These are phyloP conservation scores for Galleria mellonella DNA, from an alignment of 1,140 invertebrate genomes.

Conservation along the genomic window DNA sequence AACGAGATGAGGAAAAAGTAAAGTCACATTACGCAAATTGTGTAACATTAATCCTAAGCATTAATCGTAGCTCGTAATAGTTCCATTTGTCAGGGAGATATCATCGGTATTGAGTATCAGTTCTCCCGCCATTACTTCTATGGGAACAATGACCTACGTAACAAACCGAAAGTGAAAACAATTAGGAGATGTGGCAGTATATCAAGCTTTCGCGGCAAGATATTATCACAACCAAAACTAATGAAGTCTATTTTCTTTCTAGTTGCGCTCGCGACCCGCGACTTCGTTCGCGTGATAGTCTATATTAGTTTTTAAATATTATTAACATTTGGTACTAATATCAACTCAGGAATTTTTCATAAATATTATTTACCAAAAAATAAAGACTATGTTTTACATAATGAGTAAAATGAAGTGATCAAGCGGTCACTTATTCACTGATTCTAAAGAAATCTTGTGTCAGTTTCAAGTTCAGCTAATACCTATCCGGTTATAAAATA, in stretches of 20 bases:
- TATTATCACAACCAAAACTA: neutral
- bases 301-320: too few relatives aligned
- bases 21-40: constrained; percentile 38
- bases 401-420: too few relatives aligned
- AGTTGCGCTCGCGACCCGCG: too few relatives aligned
- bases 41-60: constrained; percentile 46
- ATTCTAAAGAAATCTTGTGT: too few relatives aligned
- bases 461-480: too few relatives aligned
- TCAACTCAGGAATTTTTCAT: too few relatives aligned
- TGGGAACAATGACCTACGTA: constrained; percentile 38
- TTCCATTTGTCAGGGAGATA: constrained; percentile 55
- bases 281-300: too few relatives aligned
- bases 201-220: constrained; percentile 30
- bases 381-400: too few relatives aligned
- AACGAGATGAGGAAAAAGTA: constrained; percentile 9
- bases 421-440: too few relatives aligned
- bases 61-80: constrained; percentile 40
- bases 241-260: constrained; percentile 1
- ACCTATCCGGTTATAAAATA: too few relatives aligned
- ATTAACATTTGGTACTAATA: too few relatives aligned
- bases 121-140: constrained; percentile 1
- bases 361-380: too few relatives aligned
- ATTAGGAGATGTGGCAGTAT: constrained; percentile 42
- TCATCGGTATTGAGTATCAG: constrained; percentile 14
- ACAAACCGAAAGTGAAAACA: constrained; percentile 53